Conservation (phyloP, 2,888 invertebrate species). For the Eupithecia subfuscata region DNA sequence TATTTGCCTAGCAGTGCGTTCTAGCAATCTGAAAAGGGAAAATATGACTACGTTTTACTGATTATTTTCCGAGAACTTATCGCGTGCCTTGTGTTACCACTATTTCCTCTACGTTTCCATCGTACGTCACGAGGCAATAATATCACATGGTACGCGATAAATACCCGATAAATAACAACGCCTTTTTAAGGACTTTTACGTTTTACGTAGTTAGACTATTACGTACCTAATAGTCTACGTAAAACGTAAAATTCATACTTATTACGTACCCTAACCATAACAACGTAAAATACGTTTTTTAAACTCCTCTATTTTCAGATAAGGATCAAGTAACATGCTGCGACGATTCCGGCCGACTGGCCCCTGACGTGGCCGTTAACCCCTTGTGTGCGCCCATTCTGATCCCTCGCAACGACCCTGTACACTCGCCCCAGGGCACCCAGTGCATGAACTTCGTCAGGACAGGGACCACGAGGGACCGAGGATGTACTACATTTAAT, state of each 20-base stretch:
- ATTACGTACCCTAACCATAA: too few relatives aligned
- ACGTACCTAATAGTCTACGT: too few relatives aligned
- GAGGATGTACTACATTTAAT: constrained; percentile 85
- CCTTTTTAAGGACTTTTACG: too few relatives aligned
- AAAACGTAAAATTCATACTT: too few relatives aligned
- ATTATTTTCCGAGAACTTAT: too few relatives aligned
- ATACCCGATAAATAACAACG: too few relatives aligned
- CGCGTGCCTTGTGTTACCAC: too few relatives aligned
- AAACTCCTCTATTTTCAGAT: constrained; percentile 51
- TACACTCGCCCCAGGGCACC: constrained; percentile 79
- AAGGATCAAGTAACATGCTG: constrained; percentile 69
- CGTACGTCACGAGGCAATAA: too few relatives aligned
- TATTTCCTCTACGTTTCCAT: too few relatives aligned
- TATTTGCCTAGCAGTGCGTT: not conserved
- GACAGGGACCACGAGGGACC: constrained; percentile 86
- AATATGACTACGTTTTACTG: not conserved
- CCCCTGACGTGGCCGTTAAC: constrained; percentile 60
- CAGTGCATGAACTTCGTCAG: constrained; percentile 90
- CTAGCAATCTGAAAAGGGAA: not conserved
- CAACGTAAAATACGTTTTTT: not conserved
- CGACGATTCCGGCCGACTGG: constrained; percentile 66
- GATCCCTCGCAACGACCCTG: constrained; percentile 68
- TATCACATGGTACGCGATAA: too few relatives aligned
- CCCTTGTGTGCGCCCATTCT: constrained; percentile 73
- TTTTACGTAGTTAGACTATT: too few relatives aligned